These are phyloP conservation scores for Gasterosteus aculeatus DNA, from an alignment of 2,113 vertebrate species.

Conservation along the genomic window DNA sequence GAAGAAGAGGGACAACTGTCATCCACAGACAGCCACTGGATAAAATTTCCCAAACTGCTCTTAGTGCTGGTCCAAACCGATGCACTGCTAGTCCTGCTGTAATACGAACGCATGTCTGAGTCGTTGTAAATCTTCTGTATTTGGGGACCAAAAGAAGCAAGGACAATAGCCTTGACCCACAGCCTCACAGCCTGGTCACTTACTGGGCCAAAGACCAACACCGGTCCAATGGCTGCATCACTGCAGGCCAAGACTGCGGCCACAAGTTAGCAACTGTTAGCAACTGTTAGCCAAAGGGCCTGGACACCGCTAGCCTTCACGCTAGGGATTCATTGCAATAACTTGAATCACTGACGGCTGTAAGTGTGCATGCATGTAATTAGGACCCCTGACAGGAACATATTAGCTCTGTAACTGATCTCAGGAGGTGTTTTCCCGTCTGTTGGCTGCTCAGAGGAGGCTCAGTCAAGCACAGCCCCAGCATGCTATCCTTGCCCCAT, in stretches of 20 bases:
- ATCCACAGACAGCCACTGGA: not conserved
- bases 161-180: slow-evolving; percentile 26
- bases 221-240: slow-evolving; percentile 10
- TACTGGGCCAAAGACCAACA: slow-evolving; percentile 30
- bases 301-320: slow-evolving; percentile 28
- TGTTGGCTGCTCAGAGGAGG: slow-evolving; percentile 56
- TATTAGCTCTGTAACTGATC: slow-evolving; percentile 76
- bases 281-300: slow-evolving; percentile 27
- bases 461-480: slow-evolving; percentile 33
- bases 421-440: slow-evolving; percentile 69
- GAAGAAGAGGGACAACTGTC: not conserved
- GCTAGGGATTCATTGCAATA: slow-evolving; percentile 55
- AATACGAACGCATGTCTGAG: slow-evolving; percentile 15
- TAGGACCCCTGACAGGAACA: slow-evolving; percentile 71
- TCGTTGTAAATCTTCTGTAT: slow-evolving; percentile 25
- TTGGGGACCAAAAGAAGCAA: slow-evolving; percentile 19
- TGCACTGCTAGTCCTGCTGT: slow-evolving; percentile 12
- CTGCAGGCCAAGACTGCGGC: slow-evolving; percentile 45
- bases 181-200: slow-evolving; percentile 38
- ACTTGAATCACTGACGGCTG: slow-evolving; percentile 58
- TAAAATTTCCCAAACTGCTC: not conserved
- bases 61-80: slow-evolving; percentile 24
- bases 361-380: slow-evolving; percentile 50
- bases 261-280: slow-evolving; percentile 45
- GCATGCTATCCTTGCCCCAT: not conserved